These are phyloP conservation scores for Phenacoccus solenopsis DNA, from an alignment of 1,140 invertebrate species.

Conservation along the genomic window DNA sequence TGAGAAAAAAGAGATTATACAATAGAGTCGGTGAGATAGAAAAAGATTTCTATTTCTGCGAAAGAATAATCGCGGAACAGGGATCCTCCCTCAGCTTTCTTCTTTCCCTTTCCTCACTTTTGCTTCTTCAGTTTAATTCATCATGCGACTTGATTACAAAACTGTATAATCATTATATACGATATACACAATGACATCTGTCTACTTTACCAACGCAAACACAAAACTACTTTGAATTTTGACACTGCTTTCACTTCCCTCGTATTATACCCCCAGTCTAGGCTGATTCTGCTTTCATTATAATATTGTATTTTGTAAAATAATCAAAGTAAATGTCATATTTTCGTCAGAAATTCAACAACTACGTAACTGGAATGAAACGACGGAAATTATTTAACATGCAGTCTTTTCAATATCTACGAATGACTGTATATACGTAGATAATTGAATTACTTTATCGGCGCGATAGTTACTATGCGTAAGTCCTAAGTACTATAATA, in stretches of 20 bases:
- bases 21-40: conserved; percentile 16
- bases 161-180: conserved; percentile 17
- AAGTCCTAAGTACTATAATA: too few species aligned
- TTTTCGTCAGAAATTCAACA: conserved; percentile 1
- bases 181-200: conserved; percentile 16
- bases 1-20: conserved; percentile 15
- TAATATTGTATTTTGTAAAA: conserved; percentile 11
- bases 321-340: conserved; percentile 9
- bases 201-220: conserved; percentile 12
- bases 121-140: conserved; percentile 13
- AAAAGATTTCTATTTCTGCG: conserved; percentile 9
- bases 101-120: background rate
- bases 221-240: conserved; percentile 15
- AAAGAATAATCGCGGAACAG: conserved; percentile 13
- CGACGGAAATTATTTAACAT: too few species aligned
- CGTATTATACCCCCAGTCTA: background rate
- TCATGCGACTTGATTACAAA: conserved; percentile 16
- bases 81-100: conserved; percentile 4
- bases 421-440: too few species aligned
- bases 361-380: background rate
- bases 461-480: too few species aligned
- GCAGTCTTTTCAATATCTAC: too few species aligned
- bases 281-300: conserved; percentile 13
- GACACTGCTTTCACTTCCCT: background rate
- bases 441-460: too few species aligned